phyloP scores from a whole-genome alignment of 2,797 vertebrate genomes.

The Sparus aurata region DNA sequence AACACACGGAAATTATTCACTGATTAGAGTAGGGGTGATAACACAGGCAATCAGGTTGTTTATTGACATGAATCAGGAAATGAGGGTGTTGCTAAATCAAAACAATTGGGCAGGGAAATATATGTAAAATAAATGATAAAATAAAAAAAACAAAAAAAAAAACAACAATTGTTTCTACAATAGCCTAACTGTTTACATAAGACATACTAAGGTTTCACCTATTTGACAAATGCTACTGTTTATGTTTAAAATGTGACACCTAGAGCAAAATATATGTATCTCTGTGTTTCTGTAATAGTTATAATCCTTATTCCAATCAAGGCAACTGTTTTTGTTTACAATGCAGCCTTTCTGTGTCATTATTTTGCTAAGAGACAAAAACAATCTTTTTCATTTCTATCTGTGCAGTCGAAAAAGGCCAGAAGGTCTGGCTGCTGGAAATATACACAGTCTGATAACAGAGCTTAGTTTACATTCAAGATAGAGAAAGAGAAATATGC shows the following conservation, averaged over 20 bases:
- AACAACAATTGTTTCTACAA: background rate
- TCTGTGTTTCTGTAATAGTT: background rate
- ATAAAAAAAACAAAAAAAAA: too few relatives aligned
- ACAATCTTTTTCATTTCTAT: constrained; percentile 14
- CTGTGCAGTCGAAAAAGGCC: constrained; percentile 1
- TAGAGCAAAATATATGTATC: background rate
- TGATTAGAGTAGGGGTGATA: background rate
- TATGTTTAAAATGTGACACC: background rate
- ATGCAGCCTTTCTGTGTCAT: background rate
- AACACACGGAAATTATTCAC: background rate
- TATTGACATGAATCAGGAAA: background rate
- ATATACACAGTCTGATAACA: constrained; percentile 21
- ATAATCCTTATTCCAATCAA: background rate
- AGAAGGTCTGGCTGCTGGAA: constrained; percentile 10
- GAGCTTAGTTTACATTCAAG: constrained; percentile 8
- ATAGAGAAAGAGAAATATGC: constrained; percentile 23
- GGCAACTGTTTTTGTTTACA: background rate
- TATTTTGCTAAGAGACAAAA: constrained; percentile 10
- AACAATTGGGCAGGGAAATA: too few relatives aligned
- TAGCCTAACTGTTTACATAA: background rate
- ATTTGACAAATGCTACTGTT: constrained; percentile 7
- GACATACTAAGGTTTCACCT: background rate
- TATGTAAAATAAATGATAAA: background rate
- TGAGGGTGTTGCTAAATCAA: background rate
- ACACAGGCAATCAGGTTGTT: background rate